Conservation (phyloP, 2,113 vertebrate species). For the Crypturellus undulatus region DNA sequence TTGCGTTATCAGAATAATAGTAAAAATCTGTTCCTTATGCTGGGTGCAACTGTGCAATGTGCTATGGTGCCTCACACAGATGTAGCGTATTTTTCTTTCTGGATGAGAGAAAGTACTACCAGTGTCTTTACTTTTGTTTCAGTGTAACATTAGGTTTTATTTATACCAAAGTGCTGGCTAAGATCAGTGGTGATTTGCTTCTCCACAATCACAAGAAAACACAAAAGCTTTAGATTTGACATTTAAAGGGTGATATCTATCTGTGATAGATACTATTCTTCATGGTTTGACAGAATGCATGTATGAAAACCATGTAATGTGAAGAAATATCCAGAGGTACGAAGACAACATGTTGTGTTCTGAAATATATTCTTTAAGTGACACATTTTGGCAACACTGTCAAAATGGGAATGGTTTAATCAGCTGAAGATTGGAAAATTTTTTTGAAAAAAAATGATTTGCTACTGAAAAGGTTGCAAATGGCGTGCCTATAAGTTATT, state of each 20-base stretch:
- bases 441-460: neutral
- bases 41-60: neutral
- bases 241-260: neutral
- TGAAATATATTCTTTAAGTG: neutral
- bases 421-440: neutral
- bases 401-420: neutral
- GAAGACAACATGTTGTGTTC: neutral
- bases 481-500: neutral
- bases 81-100: neutral
- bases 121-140: neutral
- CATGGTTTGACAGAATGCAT: neutral
- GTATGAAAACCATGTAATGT: neutral
- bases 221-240: neutral
- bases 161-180: neutral
- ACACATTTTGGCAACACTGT: neutral
- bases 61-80: neutral
- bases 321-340: neutral
- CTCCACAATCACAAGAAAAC: neutral
- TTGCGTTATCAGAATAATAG: neutral
- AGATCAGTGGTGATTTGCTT: neutral
- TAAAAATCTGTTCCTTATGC: rapidly evolving
- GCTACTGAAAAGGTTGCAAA: neutral
- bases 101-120: neutral
- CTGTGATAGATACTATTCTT: neutral
- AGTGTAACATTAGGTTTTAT: neutral